These are phyloP conservation scores for Bombus polaris DNA, from an alignment of 1,140 invertebrate genomes.

Conservation along the genomic window DNA sequence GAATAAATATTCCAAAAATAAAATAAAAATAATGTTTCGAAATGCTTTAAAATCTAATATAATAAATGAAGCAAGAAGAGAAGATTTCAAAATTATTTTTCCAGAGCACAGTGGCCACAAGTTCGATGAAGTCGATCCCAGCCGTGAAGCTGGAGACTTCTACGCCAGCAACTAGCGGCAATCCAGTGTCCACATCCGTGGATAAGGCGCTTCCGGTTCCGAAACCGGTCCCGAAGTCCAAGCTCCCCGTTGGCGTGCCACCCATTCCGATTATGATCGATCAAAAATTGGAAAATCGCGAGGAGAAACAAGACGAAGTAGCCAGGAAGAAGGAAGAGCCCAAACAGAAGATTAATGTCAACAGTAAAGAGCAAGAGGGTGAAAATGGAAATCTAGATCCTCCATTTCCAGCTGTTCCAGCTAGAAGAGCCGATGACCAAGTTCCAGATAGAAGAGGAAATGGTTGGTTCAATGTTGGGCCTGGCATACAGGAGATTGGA, in stretches of 20 bases:
- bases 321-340: slow-evolving; percentile 26
- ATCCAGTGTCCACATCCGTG: slow-evolving; percentile 57
- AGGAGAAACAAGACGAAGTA: slow-evolving; percentile 37
- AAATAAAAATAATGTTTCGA: background rate
- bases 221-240: slow-evolving; percentile 68
- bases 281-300: slow-evolving; percentile 53
- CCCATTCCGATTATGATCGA: slow-evolving; percentile 78
- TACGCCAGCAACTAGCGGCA: slow-evolving; percentile 63
- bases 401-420: slow-evolving; percentile 42
- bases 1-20: background rate
- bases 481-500: slow-evolving; percentile 79
- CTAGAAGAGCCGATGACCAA: slow-evolving; percentile 71
- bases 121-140: slow-evolving; percentile 61
- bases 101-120: slow-evolving; percentile 65
- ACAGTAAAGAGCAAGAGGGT: slow-evolving; percentile 52
- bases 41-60: background rate
- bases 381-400: slow-evolving; percentile 62
- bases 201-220: slow-evolving; percentile 47
- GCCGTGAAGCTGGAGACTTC: slow-evolving; percentile 56
- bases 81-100: slow-evolving; percentile 41
- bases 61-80: background rate
- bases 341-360: slow-evolving; percentile 29
- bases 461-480: slow-evolving; percentile 70
- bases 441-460: slow-evolving; percentile 69
- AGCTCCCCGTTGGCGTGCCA: slow-evolving; percentile 77